phyloP scores from a whole-genome alignment of 1,140 invertebrate species.

The Drosophila erecta region DNA sequence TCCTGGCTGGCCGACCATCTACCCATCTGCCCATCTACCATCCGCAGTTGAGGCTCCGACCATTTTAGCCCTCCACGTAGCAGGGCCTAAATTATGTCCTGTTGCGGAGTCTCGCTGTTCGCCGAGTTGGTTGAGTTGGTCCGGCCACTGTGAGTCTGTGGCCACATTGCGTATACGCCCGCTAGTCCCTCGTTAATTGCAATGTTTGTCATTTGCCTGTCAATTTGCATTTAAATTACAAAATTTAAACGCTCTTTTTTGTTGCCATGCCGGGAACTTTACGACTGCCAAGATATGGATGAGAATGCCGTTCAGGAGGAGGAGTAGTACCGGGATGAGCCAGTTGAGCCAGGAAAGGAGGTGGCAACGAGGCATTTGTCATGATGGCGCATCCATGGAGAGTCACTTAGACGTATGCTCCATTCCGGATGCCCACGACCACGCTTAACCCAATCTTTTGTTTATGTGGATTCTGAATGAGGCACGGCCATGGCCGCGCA shows the following conservation, averaged over 20 bases:
- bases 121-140: constrained; percentile 18
- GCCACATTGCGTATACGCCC: constrained; percentile 73
- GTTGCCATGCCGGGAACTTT: constrained; percentile 43
- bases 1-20: background rate
- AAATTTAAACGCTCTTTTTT: constrained; percentile 74
- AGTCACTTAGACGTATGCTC: constrained; percentile 56
- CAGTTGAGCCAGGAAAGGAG: constrained; percentile 7
- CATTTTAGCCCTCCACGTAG: constrained; percentile 49
- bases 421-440: constrained; percentile 14
- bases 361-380: constrained; percentile 54
- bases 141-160: constrained; percentile 42
- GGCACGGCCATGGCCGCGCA: constrained; percentile 48
- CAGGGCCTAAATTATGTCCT: constrained; percentile 63
- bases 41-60: constrained; percentile 10
- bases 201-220: constrained; percentile 80
- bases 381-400: constrained; percentile 42
- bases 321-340: background rate
- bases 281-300: constrained; percentile 50
- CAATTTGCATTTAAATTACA: constrained; percentile 84
- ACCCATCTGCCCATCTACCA: background rate
- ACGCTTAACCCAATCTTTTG: constrained; percentile 72
- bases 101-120: constrained; percentile 39
- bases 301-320: background rate
- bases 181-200: constrained; percentile 80
- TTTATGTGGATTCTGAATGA: constrained; percentile 62